These are phyloP conservation scores for Pangasianodon gigas DNA, from an alignment of 2,113 vertebrate genomes.

Conservation along the genomic window DNA sequence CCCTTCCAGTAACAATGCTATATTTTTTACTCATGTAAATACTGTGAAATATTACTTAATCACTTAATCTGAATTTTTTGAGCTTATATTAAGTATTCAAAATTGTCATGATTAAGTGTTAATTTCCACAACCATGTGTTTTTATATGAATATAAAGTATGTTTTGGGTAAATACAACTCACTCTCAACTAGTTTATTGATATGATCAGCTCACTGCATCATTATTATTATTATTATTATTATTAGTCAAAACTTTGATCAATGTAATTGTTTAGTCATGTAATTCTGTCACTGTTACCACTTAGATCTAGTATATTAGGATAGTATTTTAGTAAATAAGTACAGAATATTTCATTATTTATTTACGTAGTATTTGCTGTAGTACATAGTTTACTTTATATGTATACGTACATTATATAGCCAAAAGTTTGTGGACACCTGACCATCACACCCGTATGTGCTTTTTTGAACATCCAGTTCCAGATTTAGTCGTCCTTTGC, in stretches of 20 bases:
- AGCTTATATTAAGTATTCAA: not conserved
- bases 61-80: not conserved
- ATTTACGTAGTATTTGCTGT: not conserved
- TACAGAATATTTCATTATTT: not conserved
- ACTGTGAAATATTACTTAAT: not conserved
- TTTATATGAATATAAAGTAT: not conserved
- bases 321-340: not conserved
- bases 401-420: not conserved
- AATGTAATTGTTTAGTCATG: not conserved
- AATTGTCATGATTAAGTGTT: no score
- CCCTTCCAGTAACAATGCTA: not conserved
- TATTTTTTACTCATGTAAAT: not conserved
- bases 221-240: not conserved
- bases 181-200: not conserved
- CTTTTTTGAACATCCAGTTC: not conserved
- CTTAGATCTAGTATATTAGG: not conserved
- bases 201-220: not conserved
- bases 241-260: not conserved
- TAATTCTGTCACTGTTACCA: not conserved
- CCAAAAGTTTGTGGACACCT: not conserved
- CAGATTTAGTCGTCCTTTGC: no score
- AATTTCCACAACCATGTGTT: not conserved
- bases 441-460: not conserved
- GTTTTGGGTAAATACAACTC: no score
- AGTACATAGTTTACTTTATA: not conserved